Evolutionary conservation across 2,888 invertebrate genomes (phyloP).

Genomic region (Dolichopus griseipennis): DNA sequence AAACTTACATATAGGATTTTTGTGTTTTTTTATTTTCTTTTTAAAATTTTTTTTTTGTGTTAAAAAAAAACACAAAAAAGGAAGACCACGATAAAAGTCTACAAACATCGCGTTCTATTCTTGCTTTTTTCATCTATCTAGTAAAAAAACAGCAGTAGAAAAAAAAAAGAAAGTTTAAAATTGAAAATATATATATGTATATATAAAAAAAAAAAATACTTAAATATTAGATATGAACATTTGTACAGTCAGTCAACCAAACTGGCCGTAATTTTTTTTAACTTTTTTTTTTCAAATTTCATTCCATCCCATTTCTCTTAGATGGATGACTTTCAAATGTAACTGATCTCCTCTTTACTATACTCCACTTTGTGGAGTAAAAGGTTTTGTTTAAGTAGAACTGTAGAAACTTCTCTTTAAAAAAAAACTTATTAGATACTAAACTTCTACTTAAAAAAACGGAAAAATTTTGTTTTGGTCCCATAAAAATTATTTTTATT

Average conservation of each 20-base stretch:
- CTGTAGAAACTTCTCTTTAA: too few species aligned
- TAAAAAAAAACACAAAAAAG: not conserved
- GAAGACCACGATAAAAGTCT: slow-evolving; percentile 3
- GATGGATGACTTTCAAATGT: not conserved
- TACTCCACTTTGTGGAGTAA: too few species aligned
- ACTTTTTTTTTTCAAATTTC: not conserved
- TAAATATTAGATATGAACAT: not conserved
- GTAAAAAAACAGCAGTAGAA: not conserved
- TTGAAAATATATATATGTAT: too few species aligned
- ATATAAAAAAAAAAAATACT: too few species aligned
- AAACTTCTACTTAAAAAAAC: too few species aligned
- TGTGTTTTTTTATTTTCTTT: not conserved
- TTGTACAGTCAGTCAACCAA: not conserved
- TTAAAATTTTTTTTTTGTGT: not conserved
- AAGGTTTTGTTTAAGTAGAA: too few species aligned
- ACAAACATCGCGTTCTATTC: slow-evolving; percentile 1
- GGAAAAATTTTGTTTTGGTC: too few species aligned
- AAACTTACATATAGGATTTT: too few species aligned
- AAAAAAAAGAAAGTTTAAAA: not conserved
- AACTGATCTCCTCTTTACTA: not conserved
- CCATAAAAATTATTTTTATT: too few species aligned
- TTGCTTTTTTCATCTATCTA: not conserved
- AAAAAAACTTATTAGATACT: too few species aligned
- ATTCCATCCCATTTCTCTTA: not conserved
- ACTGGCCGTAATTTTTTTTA: not conserved